Conservation (phyloP, 2,113 vertebrate species). For the Brachirus orientalis region DNA sequence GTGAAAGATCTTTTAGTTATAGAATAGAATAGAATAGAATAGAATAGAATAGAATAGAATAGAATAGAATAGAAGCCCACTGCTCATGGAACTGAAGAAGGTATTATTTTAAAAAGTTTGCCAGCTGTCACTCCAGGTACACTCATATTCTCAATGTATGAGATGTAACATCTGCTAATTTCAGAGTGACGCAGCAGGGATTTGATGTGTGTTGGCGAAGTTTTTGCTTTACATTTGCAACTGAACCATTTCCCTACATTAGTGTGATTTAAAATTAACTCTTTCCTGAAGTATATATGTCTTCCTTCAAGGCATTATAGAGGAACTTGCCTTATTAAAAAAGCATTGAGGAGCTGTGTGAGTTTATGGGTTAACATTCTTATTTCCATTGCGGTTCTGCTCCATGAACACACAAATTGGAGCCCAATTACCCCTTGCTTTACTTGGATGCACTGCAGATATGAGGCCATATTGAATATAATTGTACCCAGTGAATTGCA, state of each 20-base stretch:
- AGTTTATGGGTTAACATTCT: conserved; percentile 68
- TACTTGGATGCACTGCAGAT: conserved; percentile 76
- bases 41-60: conserved; percentile 28
- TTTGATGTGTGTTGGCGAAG: background rate
- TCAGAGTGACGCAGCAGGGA: background rate
- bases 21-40: conserved; percentile 38
- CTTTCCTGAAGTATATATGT: background rate
- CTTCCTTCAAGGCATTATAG: too few species aligned
- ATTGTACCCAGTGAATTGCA: conserved; percentile 74
- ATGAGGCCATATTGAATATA: conserved; percentile 73
- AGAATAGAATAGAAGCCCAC: conserved; percentile 39
- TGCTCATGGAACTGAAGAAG: conserved; percentile 54
- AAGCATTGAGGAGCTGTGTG: conserved; percentile 45
- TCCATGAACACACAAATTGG: conserved; percentile 78
- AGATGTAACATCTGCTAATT: background rate
- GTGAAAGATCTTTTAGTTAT: conserved; percentile 54
- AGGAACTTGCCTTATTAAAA: conserved; percentile 53
- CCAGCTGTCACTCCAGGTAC: conserved; percentile 66
- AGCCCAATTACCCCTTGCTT: conserved; percentile 77
- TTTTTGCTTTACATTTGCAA: conserved; percentile 1
- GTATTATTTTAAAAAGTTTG: conserved; percentile 28
- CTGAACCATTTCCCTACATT: background rate
- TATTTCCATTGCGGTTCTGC: conserved; percentile 73
- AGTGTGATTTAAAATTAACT: background rate
- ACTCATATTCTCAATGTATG: conserved; percentile 27